Evolutionary conservation across 64 coral and sea anemone species (phyloP).

Genomic region (Orbicella faveolata): DNA sequence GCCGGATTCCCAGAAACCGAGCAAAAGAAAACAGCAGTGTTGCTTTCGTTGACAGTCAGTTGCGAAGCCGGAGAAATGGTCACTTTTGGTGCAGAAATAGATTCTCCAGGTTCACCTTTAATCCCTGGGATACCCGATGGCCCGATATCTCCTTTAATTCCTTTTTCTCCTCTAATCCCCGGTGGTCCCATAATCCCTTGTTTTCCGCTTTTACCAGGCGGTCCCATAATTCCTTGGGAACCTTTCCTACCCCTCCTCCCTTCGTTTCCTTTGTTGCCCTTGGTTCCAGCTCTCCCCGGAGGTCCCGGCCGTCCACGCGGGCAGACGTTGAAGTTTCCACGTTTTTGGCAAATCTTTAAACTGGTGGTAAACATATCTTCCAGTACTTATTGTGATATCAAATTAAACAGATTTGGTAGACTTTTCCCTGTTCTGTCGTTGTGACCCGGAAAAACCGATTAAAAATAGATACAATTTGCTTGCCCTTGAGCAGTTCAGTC

Average conservation of each 20-base stretch:
- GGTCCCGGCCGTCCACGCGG: not conserved
- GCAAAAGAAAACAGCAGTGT: not conserved
- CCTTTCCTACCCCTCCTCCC: not conserved
- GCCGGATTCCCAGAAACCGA: constrained; percentile 1
- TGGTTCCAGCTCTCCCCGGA: constrained; percentile 9
- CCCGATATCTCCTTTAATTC: not conserved
- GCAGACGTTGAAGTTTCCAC: not conserved
- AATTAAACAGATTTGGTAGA: no score
- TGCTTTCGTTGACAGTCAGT: constrained; percentile 7
- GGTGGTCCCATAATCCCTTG: constrained; percentile 4
- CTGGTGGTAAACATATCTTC: not conserved
- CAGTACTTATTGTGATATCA: not conserved
- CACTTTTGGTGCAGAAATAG: not conserved
- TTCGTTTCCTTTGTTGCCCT: not conserved
- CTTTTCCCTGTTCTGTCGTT: no score
- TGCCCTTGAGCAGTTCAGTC: no score
- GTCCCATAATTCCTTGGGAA: not conserved
- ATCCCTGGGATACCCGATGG: not conserved
- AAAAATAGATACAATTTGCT: no score
- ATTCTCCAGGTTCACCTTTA: constrained; percentile 11
- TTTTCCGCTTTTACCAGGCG: not conserved
- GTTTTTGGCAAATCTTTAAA: not conserved
- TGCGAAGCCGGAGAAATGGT: not conserved
- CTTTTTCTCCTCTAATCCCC: not conserved
- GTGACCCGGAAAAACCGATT: no score